A percentile compares a stretch with the other conserved stretches of the same genome.
Conservation (phyloP, 2,888 invertebrate species). For the Drosophila affinis region DNA sequence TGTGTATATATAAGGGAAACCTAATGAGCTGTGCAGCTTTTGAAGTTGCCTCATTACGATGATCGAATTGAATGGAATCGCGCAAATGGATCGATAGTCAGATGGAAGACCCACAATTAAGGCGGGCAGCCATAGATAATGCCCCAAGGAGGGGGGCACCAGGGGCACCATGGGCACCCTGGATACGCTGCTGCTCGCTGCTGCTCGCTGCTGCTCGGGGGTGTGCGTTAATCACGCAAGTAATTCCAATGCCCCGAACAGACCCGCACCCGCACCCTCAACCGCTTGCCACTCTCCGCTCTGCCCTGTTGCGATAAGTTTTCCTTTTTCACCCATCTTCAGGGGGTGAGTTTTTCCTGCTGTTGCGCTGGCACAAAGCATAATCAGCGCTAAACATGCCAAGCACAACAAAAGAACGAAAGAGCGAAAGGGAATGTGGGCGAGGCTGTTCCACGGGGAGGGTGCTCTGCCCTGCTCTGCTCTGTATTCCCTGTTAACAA, state of each 20-base stretch:
- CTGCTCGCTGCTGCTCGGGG: too few relatives aligned
- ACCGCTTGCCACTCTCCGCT: slow-evolving; percentile 1
- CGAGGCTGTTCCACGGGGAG: slow-evolving; percentile 2
- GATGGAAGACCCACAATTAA: slow-evolving; percentile 77
- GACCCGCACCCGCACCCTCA: slow-evolving; percentile 5
- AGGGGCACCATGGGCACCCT: not conserved
- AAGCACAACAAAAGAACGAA: slow-evolving; percentile 63
- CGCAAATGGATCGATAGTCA: slow-evolving; percentile 70
- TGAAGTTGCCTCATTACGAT: slow-evolving; percentile 64
- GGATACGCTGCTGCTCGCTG: too few relatives aligned
- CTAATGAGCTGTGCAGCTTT: slow-evolving; percentile 71
- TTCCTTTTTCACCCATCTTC: slow-evolving; percentile 11
- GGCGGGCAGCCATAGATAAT: slow-evolving; percentile 75
- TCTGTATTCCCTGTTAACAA: slow-evolving; percentile 73
- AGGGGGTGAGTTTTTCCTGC: slow-evolving; percentile 61
- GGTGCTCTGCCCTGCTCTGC: not conserved
- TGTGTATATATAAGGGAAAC: slow-evolving; percentile 19
- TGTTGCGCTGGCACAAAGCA: slow-evolving; percentile 54
- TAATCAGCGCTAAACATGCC: slow-evolving; percentile 71
- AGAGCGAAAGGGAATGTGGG: not conserved
- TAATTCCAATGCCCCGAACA: slow-evolving; percentile 68
- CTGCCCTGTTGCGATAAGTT: slow-evolving; percentile 56
- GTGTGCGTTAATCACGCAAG: slow-evolving; percentile 76
- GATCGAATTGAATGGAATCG: slow-evolving; percentile 55
- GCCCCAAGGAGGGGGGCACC: slow-evolving; percentile 19